Base-by-base conservation (phyloP, 37 sponge, comb jelly and placozoan genomes). In the Crambe crambe region DNA sequence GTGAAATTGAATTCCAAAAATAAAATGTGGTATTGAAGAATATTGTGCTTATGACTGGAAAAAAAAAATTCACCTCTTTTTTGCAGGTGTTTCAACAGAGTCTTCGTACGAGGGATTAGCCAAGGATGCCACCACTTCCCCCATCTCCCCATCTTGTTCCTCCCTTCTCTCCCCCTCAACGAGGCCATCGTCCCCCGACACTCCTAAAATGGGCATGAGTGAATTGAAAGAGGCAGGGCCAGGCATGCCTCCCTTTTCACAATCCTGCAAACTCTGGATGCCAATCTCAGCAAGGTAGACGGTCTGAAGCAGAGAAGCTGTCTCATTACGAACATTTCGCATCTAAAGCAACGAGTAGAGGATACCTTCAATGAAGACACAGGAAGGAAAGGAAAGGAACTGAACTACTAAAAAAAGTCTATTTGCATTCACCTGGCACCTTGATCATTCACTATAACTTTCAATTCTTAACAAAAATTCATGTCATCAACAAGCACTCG, bases 241-340 rank as follows among this genome's bases (percentile, higher is more conserved):
- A 30, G 74, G 6, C 71, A 70, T 4, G 42, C 42, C 56, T 18
- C 47, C 74, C 1, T 29, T 41, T 2, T 32, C 54, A 25, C 12
- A 23, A 6, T 2, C 62, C 37, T 71, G 74, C 41, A 85, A n/a
- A 39, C 87, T 87, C 71, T 80, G 81, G 6, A 87, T 75, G 0
- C 87, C 87, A 1, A 87, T 87, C 68, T 87, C 87, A n/a, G 81
- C 69, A 4, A 87, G 76, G 51, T 87, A 87, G 12, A 87, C 60
- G 47, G 81, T 80, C 31, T 87, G 87, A 0, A 87, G 76, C n/a
- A 87, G 72, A 21, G 81, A 12, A 0, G 87, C 70, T 1, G 70
- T 68, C 30, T 87, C 87, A 15, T 37, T 66, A 22, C 86, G 86
- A 39, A 80, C 62, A 18, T 37, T 25, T 23, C 40, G 38, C 5